These are phyloP conservation scores for Platycheirus albimanus DNA, from an alignment of 2,888 invertebrate genomes.

Conservation along the genomic window DNA sequence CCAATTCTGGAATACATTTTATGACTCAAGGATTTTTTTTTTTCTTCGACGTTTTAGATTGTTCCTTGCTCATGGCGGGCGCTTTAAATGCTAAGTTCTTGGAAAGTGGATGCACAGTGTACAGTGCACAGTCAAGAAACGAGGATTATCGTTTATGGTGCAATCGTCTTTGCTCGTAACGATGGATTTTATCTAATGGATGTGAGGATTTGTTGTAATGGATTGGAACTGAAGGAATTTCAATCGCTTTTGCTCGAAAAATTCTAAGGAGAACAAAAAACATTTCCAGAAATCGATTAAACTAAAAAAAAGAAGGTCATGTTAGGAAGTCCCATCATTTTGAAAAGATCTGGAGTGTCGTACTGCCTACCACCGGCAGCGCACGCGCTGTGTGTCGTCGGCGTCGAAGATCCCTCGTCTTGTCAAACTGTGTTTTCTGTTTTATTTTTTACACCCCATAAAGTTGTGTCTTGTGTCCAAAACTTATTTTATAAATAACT, in stretches of 20 bases:
- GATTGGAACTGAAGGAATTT: slow-evolving; percentile 64
- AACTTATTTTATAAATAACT: too few species aligned
- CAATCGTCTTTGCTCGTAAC: slow-evolving; percentile 70
- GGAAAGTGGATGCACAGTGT: slow-evolving; percentile 19
- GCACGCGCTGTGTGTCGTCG: too few species aligned
- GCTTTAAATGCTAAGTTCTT: slow-evolving; percentile 54
- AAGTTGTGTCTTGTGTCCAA: too few species aligned
- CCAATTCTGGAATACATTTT: slow-evolving; percentile 55
- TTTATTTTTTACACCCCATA: too few species aligned
- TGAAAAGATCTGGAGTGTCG: too few species aligned
- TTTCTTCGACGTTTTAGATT: slow-evolving; percentile 12
- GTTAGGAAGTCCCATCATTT: too few species aligned
- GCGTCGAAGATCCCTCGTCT: too few species aligned
- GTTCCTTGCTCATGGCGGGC: slow-evolving; percentile 50
- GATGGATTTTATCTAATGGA: slow-evolving; percentile 71
- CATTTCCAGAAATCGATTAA: slow-evolving; percentile 15
- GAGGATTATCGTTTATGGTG: slow-evolving; percentile 58
- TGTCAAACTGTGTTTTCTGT: too few species aligned
- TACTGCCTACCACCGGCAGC: too few species aligned
- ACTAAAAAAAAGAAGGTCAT: background rate
- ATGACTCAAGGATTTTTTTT: slow-evolving; percentile 51
- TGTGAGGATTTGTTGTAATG: slow-evolving; percentile 71
- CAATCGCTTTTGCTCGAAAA: slow-evolving; percentile 27
- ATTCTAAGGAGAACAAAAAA: slow-evolving; percentile 20
- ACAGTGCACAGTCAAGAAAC: slow-evolving; percentile 44